A percentile compares a stretch with the other conserved stretches of the same genome.
phyloP scores from a whole-genome alignment of 2,113 vertebrate genomes.

The Lagopus leucura region DNA sequence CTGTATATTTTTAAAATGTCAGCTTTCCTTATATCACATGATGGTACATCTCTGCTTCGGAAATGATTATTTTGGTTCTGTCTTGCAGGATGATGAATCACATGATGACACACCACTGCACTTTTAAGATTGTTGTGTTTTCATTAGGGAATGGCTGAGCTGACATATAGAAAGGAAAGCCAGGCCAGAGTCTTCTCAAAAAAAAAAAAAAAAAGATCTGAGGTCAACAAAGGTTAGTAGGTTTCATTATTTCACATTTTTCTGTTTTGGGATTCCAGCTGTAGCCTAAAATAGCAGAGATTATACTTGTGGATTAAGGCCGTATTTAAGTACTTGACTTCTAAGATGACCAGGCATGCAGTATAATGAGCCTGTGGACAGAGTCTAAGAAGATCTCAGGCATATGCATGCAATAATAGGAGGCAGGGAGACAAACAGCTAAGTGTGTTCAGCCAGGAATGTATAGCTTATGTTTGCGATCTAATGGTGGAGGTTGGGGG shows the following conservation, averaged over 20 bases:
- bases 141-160: not conserved
- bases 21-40: not conserved
- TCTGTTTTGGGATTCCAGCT: not conserved
- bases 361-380: not conserved
- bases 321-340: not conserved
- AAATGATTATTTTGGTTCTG: not conserved
- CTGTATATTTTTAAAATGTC: not conserved
- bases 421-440: not conserved
- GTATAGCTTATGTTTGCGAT: not conserved
- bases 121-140: not conserved
- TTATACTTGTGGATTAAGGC: not conserved
- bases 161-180: not conserved
- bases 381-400: not conserved
- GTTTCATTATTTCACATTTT: not conserved
- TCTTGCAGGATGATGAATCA: constrained; percentile 1
- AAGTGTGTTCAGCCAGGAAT: not conserved
- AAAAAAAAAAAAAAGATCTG: not conserved
- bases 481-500: not conserved
- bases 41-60: not conserved
- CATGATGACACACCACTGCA: not conserved
- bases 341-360: not conserved
- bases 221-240: not conserved
- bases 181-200: not conserved
- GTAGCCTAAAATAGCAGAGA: not conserved
- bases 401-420: not conserved